phyloP scores from a whole-genome alignment of 2,888 invertebrate genomes.

The Teinopalpus imperialis region DNA sequence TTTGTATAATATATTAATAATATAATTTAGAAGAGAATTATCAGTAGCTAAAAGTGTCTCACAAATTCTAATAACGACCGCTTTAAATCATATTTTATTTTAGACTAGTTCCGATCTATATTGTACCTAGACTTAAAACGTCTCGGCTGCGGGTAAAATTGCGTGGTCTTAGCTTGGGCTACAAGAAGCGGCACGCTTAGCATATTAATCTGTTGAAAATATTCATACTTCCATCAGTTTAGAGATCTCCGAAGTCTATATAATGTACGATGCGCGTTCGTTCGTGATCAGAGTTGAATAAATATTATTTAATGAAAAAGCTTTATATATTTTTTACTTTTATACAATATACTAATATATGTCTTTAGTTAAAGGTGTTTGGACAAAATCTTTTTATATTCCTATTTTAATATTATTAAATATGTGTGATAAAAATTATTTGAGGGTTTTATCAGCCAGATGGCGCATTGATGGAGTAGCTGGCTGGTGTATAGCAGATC shows the following conservation, averaged over 20 bases:
- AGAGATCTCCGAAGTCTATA: constrained; percentile 2
- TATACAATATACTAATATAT: too few relatives aligned
- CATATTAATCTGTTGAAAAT: constrained; percentile 37
- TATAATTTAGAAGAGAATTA: too few relatives aligned
- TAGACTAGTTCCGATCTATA: constrained; percentile 32
- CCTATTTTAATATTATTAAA: too few relatives aligned
- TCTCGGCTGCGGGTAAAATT: constrained; percentile 33
- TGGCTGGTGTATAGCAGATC: too few relatives aligned
- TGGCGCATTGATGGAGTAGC: too few relatives aligned
- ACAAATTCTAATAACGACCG: constrained; percentile 32
- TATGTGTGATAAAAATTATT: too few relatives aligned
- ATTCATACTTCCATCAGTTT: constrained; percentile 32
- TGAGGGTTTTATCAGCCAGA: too few relatives aligned
- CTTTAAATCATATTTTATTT: constrained; percentile 35
- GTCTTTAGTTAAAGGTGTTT: too few relatives aligned
- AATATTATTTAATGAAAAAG: constrained; percentile 1
- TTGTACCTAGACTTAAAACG: constrained; percentile 33
- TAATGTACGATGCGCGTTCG: constrained; percentile 8
- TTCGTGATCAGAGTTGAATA: constrained; percentile 6
- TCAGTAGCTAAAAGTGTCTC: constrained; percentile 28
- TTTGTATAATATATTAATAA: too few relatives aligned
- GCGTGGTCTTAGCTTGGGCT: constrained; percentile 32
- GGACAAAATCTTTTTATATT: too few relatives aligned
- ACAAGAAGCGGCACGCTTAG: constrained; percentile 32
- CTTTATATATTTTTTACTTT: too few relatives aligned